A percentile compares a stretch with the other conserved stretches of the same genome.
These are phyloP conservation scores for Drosophila oshimai DNA, from an alignment of 1,140 invertebrate species.

Conservation along the genomic window DNA sequence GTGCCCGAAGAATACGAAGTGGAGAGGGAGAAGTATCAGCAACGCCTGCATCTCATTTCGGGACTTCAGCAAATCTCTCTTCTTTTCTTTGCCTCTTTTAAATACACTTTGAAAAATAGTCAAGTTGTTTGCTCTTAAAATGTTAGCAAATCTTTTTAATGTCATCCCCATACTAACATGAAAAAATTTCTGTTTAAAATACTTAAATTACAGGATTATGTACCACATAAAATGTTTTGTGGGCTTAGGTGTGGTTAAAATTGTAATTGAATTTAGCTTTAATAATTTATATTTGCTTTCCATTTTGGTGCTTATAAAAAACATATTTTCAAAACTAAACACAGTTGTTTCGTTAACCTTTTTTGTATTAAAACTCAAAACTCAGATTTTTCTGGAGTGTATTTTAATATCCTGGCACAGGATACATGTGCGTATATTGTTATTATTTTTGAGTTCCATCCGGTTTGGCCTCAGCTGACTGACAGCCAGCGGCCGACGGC, in stretches of 20 bases:
- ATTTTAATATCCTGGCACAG: slow-evolving; percentile 73
- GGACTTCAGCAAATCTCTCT: slow-evolving; percentile 30
- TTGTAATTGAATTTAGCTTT: too few relatives aligned
- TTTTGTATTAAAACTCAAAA: too few relatives aligned
- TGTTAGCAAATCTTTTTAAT: neutral
- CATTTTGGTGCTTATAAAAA: too few relatives aligned
- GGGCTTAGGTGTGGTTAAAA: too few relatives aligned
- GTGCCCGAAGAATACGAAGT: neutral
- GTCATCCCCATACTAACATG: too few relatives aligned
- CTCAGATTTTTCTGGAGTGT: slow-evolving; percentile 34
- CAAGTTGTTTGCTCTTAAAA: too few relatives aligned
- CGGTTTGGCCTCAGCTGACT: slow-evolving; percentile 63
- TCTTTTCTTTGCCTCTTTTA: slow-evolving; percentile 7
- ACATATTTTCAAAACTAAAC: too few relatives aligned
- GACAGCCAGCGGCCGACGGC: slow-evolving; percentile 44
- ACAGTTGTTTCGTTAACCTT: too few relatives aligned
- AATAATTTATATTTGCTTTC: neutral
- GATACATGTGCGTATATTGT: slow-evolving; percentile 68
- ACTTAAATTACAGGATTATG: too few relatives aligned
- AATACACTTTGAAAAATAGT: slow-evolving; percentile 11
- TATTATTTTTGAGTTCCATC: slow-evolving; percentile 73
- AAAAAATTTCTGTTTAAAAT: too few relatives aligned
- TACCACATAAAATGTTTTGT: too few relatives aligned
- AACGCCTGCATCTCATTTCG: slow-evolving; percentile 73
- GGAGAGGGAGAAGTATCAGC: slow-evolving; percentile 13